phyloP scores from a whole-genome alignment of 1,140 invertebrate species.

The Phocides pigmalion region DNA sequence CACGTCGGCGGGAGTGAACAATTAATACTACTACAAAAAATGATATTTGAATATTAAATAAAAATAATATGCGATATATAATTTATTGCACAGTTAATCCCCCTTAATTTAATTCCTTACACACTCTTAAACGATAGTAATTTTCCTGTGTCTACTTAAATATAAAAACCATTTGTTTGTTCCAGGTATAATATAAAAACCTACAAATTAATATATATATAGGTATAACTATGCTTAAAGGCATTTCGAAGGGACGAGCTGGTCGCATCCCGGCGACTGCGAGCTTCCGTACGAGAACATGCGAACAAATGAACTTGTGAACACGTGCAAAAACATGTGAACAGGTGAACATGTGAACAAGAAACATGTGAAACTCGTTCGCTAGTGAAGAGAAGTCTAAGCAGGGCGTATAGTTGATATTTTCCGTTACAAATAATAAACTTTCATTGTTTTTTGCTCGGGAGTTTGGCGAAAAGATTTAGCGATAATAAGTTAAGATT shows the following conservation, averaged over 20 bases:
- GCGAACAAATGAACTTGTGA: no score
- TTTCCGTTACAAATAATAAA: constrained; percentile 43
- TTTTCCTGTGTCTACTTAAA: no score
- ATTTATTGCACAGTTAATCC: no score
- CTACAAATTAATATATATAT: not conserved
- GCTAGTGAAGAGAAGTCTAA: constrained; percentile 1
- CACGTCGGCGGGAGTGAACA: no score
- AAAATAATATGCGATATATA: no score
- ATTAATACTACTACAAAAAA: no score
- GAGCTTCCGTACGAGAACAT: not conserved
- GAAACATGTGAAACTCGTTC: constrained; percentile 18
- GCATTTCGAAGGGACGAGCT: not conserved
- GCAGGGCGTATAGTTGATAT: constrained; percentile 5
- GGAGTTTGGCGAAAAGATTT: constrained; percentile 28
- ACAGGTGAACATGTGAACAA: no score
- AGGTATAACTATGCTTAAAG: not conserved
- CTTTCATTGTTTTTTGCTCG: constrained; percentile 2
- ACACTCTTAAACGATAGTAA: no score
- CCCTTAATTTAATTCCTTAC: no score
- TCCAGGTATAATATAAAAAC: constrained; percentile 16
- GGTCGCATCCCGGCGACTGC: not conserved
- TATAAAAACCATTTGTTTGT: constrained; percentile 6
- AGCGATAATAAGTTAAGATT: constrained; percentile 57
- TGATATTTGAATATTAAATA: no score
- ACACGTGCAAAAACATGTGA: no score